These are phyloP conservation scores for Laticauda colubrina DNA, from an alignment of 2,113 vertebrate genomes.

Conservation along the genomic window DNA sequence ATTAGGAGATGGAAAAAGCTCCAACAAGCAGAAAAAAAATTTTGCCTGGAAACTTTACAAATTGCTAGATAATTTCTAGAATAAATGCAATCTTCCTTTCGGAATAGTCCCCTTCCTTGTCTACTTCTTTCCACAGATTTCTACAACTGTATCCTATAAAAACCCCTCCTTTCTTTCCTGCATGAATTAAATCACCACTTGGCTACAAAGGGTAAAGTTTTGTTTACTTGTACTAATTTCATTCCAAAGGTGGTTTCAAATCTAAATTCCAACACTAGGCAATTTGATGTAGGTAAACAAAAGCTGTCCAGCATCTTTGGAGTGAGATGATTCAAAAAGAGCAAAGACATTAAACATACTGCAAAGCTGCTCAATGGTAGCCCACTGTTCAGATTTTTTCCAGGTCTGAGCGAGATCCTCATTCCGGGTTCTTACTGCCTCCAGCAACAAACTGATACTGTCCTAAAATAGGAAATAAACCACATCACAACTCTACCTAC, in stretches of 20 bases:
- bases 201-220: background rate
- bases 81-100: too few relatives aligned
- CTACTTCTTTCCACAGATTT: background rate
- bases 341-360: constrained; percentile 73
- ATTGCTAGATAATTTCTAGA: background rate
- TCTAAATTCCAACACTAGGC: too few relatives aligned
- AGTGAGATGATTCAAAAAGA: background rate
- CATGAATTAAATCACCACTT: background rate
- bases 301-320: background rate
- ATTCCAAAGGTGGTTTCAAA: background rate
- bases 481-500: background rate
- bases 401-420: constrained; percentile 95
- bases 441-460: constrained; percentile 92
- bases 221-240: background rate
- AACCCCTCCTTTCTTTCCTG: background rate
- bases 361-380: constrained; percentile 97
- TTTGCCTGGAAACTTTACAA: background rate
- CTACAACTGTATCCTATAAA: background rate
- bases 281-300: background rate
- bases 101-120: background rate
- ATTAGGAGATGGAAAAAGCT: background rate
- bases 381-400: constrained; percentile 98
- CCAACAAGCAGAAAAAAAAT: background rate
- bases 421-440: constrained; percentile 90
- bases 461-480: constrained; percentile 74